Conservation (phyloP, 2,888 invertebrate species). For the Trichacis sp. region DNA sequence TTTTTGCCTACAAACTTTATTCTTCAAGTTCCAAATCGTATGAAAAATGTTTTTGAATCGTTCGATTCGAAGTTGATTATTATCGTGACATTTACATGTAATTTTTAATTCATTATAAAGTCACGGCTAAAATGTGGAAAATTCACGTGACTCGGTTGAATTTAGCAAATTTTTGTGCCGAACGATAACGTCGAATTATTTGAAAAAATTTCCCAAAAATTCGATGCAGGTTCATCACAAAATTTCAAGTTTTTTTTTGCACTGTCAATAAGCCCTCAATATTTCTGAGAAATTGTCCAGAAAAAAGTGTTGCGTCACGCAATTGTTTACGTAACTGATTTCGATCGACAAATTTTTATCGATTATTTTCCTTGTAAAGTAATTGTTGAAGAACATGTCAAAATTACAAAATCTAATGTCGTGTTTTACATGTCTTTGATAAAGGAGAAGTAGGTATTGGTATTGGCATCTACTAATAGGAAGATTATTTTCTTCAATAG, state of each 20-base stretch:
- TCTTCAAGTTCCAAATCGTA: slow-evolving; percentile 18
- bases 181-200: not conserved
- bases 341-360: not conserved
- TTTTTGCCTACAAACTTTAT: slow-evolving; percentile 20
- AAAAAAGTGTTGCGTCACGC: too few relatives aligned
- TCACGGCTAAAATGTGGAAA: not conserved
- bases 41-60: not conserved
- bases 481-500: too few relatives aligned
- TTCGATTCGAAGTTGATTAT: not conserved
- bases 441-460: not conserved
- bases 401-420: not conserved
- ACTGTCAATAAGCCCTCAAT: too few relatives aligned
- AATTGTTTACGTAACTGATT: too few relatives aligned
- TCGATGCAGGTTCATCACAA: not conserved
- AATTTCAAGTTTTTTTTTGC: not conserved
- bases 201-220: not conserved
- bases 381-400: not conserved
- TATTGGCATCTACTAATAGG: too few relatives aligned
- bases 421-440: not conserved
- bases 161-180: not conserved
- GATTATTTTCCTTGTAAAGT: not conserved
- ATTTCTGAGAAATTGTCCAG: too few relatives aligned
- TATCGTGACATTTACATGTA: not conserved
- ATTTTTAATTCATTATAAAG: not conserved
- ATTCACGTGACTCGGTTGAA: too few relatives aligned